Evolutionary conservation across 1,140 invertebrate genomes (phyloP).

Genomic region (Probaryconus sp.): DNA sequence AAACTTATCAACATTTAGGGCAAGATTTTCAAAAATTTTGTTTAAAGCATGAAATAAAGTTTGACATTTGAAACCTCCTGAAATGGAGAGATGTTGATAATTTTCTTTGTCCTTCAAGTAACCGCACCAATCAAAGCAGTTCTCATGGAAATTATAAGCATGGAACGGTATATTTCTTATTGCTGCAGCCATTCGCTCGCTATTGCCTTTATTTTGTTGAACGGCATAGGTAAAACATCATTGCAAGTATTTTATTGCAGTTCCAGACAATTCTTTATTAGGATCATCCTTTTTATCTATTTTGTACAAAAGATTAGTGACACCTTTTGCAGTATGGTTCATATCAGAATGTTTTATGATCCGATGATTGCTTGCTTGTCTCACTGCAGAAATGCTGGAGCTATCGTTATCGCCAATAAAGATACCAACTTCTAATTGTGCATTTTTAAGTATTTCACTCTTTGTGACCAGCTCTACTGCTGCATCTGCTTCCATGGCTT

Average conservation of each 20-base stretch:
- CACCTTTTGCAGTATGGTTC: too few relatives aligned
- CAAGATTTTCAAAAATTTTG: conserved; percentile 30
- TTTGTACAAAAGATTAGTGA: conserved; percentile 42
- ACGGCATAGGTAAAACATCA: conserved; percentile 42
- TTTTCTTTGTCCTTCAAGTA: conserved; percentile 19
- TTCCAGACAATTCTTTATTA: conserved; percentile 26
- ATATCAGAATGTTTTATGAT: too few relatives aligned
- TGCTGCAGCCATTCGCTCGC: neutral
- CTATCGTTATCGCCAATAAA: conserved; percentile 51
- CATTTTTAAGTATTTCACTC: conserved; percentile 27
- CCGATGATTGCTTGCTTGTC: conserved; percentile 9
- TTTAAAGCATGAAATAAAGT: conserved; percentile 20
- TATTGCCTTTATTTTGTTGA: conserved; percentile 30
- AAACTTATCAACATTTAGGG: conserved; percentile 32
- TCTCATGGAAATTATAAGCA: conserved; percentile 25
- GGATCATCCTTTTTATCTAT: conserved; percentile 31
- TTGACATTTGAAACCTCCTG: conserved; percentile 7
- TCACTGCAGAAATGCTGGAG: conserved; percentile 31
- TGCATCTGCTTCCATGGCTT: conserved; percentile 15
- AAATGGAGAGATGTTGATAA: neutral
- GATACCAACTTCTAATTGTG: conserved; percentile 35
- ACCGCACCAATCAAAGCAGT: conserved; percentile 41
- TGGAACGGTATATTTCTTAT: conserved; percentile 25
- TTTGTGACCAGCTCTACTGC: conserved; percentile 21
- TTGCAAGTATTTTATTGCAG: conserved; percentile 42